A percentile compares a stretch with the other conserved stretches of the same genome.
Conservation (phyloP, 2,797 vertebrate genomes). For the Melanotaenia maccullochi region DNA sequence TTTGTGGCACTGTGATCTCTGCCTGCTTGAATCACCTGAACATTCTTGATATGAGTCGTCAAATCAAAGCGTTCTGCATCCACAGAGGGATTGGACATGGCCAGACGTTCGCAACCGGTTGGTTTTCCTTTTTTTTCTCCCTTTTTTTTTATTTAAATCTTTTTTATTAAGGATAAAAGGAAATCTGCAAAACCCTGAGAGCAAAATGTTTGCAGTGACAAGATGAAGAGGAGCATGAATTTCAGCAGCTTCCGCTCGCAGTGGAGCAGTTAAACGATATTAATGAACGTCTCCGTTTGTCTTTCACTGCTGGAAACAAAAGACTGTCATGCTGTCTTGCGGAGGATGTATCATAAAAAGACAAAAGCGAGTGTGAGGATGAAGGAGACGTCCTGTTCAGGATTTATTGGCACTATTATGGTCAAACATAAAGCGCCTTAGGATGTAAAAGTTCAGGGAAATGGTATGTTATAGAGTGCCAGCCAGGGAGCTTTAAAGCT, state of each 20-base stretch:
- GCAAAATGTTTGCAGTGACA: constrained; percentile 40
- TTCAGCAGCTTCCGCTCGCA: constrained; percentile 45
- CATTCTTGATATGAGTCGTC: background rate
- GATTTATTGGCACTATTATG: constrained; percentile 71
- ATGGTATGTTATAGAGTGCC: constrained; percentile 44
- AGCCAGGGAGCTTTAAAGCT: constrained; percentile 31
- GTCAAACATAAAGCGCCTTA: constrained; percentile 67
- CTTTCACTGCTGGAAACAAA: constrained; percentile 67
- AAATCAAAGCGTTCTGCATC: constrained; percentile 23
- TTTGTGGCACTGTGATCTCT: constrained; percentile 47
- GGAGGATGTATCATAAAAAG: constrained; percentile 57
- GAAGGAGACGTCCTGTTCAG: constrained; percentile 46
- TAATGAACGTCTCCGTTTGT: constrained; percentile 66
- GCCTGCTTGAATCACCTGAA: constrained; percentile 10
- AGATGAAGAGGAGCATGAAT: constrained; percentile 49
- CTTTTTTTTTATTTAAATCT: background rate
- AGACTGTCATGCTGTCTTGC: constrained; percentile 45
- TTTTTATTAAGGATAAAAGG: constrained; percentile 7
- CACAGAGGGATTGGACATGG: constrained; percentile 11
- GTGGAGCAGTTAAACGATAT: constrained; percentile 59
- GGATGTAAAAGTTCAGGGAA: constrained; percentile 66
- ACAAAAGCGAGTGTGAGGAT: constrained; percentile 49
- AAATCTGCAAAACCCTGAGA: constrained; percentile 19
- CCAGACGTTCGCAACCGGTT: constrained; percentile 9
- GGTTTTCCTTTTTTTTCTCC: constrained; percentile 7